phyloP scores from a whole-genome alignment of 2,113 vertebrate species.

The Oncorhynchus nerka region DNA sequence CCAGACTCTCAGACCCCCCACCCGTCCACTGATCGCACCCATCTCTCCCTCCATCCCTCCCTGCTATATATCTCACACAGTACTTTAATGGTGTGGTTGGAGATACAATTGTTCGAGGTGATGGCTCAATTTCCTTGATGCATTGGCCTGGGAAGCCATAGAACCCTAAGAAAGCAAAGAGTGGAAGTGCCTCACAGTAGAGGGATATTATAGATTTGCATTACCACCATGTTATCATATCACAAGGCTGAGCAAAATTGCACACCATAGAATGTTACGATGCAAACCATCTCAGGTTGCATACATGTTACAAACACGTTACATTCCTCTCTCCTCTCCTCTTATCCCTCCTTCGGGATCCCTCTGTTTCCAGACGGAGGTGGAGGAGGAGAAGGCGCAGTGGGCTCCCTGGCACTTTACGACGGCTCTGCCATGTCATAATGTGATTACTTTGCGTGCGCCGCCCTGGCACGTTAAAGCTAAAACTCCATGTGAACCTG shows the following conservation, averaged over 20 bases:
- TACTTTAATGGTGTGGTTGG: constrained; percentile 23
- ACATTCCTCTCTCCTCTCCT: constrained; percentile 20
- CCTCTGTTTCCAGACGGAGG: constrained; percentile 18
- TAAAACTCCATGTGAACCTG: constrained; percentile 60
- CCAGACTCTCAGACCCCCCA: constrained; percentile 38
- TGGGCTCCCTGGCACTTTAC: constrained; percentile 10
- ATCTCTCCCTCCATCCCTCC: constrained; percentile 11
- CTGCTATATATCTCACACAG: constrained; percentile 12
- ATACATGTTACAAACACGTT: not conserved
- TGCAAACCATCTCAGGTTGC: not conserved
- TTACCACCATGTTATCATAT: not conserved
- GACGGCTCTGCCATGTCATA: constrained; percentile 27
- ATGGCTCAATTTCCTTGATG: constrained; percentile 4
- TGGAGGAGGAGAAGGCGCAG: constrained; percentile 10
- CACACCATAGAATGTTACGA: not conserved
- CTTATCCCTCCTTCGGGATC: constrained; percentile 17
- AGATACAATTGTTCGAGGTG: constrained; percentile 23
- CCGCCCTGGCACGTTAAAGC: constrained; percentile 45
- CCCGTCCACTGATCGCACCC: constrained; percentile 42
- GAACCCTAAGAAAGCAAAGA: not conserved
- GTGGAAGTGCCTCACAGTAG: not conserved
- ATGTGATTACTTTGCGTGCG: constrained; percentile 53
- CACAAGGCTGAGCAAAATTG: not conserved
- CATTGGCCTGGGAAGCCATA: not conserved
- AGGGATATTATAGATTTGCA: not conserved